phyloP scores from a whole-genome alignment of 1,140 invertebrate species.

The Lepidostoma basale region DNA sequence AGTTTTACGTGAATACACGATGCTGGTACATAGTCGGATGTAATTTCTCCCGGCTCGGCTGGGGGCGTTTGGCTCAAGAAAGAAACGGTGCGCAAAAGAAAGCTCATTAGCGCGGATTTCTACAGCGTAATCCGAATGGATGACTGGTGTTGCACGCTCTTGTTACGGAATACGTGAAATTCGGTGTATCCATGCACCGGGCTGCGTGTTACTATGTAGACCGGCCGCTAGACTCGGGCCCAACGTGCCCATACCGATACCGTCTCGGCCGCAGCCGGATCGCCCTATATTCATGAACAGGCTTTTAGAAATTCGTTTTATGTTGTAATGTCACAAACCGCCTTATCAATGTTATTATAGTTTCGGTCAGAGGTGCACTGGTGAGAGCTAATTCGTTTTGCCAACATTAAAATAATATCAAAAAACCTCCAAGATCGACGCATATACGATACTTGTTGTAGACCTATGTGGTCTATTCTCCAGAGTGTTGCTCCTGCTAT shows the following conservation, averaged over 20 bases:
- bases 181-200: neutral
- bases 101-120: constrained; percentile 31
- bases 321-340: constrained; percentile 9
- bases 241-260: too few relatives aligned
- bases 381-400: too few relatives aligned
- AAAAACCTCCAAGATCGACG: too few relatives aligned
- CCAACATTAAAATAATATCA: too few relatives aligned
- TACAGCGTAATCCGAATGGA: constrained; percentile 29
- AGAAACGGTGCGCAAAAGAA: constrained; percentile 34
- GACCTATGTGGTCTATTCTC: too few relatives aligned
- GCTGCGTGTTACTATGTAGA: neutral
- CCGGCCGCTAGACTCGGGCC: too few relatives aligned
- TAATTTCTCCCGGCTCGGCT: too few relatives aligned
- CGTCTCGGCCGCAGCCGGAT: neutral
- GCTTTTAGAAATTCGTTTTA: constrained; percentile 14
- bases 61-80: neutral
- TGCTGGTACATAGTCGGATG: too few relatives aligned
- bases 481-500: too few relatives aligned
- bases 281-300: constrained; percentile 10
- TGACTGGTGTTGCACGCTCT: constrained; percentile 37
- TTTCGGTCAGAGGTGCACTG: neutral
- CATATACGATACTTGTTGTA: too few relatives aligned
- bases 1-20: too few relatives aligned
- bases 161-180: constrained; percentile 38
- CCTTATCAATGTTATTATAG: constrained; percentile 2